Evolutionary conservation across 2,888 invertebrate genomes (phyloP), one percentile per base, ranked within the genome.

Genomic region (Drosophila yooni): DNA sequence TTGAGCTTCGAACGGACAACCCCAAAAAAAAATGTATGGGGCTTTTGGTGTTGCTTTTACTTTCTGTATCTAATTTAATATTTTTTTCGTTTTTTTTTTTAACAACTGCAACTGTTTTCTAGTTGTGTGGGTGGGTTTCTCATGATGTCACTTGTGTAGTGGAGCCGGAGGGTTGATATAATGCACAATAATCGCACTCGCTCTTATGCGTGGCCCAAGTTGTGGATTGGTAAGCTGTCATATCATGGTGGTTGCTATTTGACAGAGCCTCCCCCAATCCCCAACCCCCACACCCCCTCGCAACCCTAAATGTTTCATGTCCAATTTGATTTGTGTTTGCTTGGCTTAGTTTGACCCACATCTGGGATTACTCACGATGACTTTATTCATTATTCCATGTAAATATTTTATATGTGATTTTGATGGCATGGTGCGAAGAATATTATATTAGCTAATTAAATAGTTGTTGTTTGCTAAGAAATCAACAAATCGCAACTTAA

Each of bases 91-190:
- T 48, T 25, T 56, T 53, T 34, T 25, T 48, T 59, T 18, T 13
- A 74, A 71, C 69, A 68, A 85, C 73, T 88, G 87, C 89, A 90
- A 84, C 90, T 88, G 85, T 83, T 87, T 83, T 87, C 67, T 64
- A 34, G 79, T 79, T 79, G 79, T 60, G 82, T 74, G 67, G 70
- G n/a, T 57, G 27, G 43, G 56, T 66, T 33, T 71, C 50, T 66
- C 70, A 85, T 84, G 84, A 90, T 84, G 90, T 84, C 90, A 84
- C 80, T 74, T 65, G 36, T 53, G 43, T 62, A 50, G 50, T 76
- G 81, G 81, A 57, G 59, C 54, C 36, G 52, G 56, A 76, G 88
- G 86, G 88, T 83, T 85, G 82, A 82, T n/a, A 38, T 27, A 89
- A 79, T 88, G 90, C 90, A 88, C 70, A 83, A 83, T 78, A 79